phyloP scores from a whole-genome alignment of 2,113 vertebrate genomes.

The Embiotoca jacksoni region DNA sequence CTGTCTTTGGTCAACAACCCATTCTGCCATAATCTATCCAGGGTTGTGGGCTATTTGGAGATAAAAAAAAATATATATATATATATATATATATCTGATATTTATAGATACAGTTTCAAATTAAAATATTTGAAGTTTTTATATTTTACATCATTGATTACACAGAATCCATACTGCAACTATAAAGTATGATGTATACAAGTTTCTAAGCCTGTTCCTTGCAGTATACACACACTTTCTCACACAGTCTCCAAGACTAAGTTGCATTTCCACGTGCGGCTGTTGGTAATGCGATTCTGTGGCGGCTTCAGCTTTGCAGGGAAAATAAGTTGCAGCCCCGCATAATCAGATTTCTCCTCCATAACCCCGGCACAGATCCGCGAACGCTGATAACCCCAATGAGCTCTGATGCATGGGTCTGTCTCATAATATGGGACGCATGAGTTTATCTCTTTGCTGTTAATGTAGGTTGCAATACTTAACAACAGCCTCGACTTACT shows the following conservation, averaged over 20 bases:
- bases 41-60: no score
- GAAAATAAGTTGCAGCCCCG: slow-evolving; percentile 43
- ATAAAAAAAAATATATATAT: no score
- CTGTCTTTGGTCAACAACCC: no score
- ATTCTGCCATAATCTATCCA: no score
- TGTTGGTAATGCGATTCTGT: slow-evolving; percentile 49
- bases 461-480: slow-evolving; percentile 53
- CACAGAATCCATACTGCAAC: no score
- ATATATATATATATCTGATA: no score
- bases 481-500: slow-evolving; percentile 39
- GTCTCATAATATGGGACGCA: slow-evolving; percentile 48
- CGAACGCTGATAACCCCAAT: slow-evolving; percentile 50
- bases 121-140: no score
- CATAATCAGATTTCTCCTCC: slow-evolving; percentile 57
- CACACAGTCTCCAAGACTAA: neutral
- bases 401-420: slow-evolving; percentile 61
- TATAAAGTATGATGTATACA: neutral
- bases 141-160: no score
- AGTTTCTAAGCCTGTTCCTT: neutral
- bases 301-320: slow-evolving; percentile 33
- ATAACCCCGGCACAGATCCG: slow-evolving; percentile 53
- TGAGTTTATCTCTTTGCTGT: slow-evolving; percentile 52
- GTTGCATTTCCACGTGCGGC: slow-evolving; percentile 27
- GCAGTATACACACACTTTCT: neutral
- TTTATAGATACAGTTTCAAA: no score